phyloP scores from a whole-genome alignment of 2,888 invertebrate species.

The Ichneumoninae sp. region DNA sequence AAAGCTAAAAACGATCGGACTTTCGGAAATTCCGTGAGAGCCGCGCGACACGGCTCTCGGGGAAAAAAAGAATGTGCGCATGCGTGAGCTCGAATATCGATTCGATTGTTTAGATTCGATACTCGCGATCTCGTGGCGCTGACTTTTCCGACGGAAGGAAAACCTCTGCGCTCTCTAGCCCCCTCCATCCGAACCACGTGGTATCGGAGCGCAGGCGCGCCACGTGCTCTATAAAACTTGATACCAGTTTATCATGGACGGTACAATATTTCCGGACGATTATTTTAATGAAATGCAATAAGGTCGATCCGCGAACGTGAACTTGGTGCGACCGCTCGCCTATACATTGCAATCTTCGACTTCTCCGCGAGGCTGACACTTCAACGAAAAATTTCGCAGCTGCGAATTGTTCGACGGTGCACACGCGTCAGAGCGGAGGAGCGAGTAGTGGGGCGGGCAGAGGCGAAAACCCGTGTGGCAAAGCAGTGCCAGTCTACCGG shows the following conservation, averaged over 20 bases:
- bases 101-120: constrained; percentile 47
- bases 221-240: constrained; percentile 73
- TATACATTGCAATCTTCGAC: constrained; percentile 49
- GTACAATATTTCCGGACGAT: constrained; percentile 52
- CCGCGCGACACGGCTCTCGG: background rate
- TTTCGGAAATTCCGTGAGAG: background rate
- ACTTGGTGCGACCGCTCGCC: constrained; percentile 41
- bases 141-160: background rate
- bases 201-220: constrained; percentile 79
- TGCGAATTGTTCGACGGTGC: background rate
- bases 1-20: constrained; percentile 12
- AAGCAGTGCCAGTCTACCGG: constrained; percentile 58
- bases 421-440: background rate
- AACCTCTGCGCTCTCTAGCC: background rate
- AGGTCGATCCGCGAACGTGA: constrained; percentile 54
- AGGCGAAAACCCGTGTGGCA: constrained; percentile 60
- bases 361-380: constrained; percentile 50
- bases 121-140: constrained; percentile 2
- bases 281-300: constrained; percentile 65
- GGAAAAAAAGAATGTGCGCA: background rate
- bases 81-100: constrained; percentile 27
- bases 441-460: constrained; percentile 56
- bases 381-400: constrained; percentile 1
- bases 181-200: constrained; percentile 75
- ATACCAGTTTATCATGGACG: constrained; percentile 42